phyloP scores from a whole-genome alignment of 2,888 invertebrate species.

The Calliphora vomitoria region DNA sequence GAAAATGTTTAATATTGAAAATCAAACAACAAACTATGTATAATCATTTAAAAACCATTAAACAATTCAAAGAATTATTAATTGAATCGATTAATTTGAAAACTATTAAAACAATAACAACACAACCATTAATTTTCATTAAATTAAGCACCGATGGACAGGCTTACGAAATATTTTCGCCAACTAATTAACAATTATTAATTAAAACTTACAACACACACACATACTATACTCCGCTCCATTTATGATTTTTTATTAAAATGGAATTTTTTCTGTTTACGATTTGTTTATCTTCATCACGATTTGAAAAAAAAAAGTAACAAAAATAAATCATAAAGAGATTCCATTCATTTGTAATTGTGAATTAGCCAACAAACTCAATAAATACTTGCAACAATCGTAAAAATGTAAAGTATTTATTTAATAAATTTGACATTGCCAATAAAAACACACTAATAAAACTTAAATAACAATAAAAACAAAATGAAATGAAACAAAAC shows the following conservation, averaged over 20 bases:
- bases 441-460: conserved; percentile 40
- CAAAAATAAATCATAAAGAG: conserved; percentile 21
- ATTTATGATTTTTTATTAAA: conserved; percentile 45
- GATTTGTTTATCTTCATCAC: neutral
- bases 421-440: conserved; percentile 66
- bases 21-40: neutral
- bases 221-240: neutral
- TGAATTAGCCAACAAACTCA: conserved; percentile 16
- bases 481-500: conserved; percentile 12
- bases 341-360: neutral
- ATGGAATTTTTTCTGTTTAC: conserved; percentile 12
- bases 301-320: neutral
- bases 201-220: conserved; percentile 20
- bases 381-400: conserved; percentile 17
- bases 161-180: conserved; percentile 12
- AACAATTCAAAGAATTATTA: neutral
- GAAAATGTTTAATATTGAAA: too few relatives aligned
- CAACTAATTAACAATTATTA: conserved; percentile 23
- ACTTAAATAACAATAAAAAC: neutral
- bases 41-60: neutral
- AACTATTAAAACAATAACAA: neutral
- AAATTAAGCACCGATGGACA: neutral
- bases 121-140: conserved; percentile 36
- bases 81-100: conserved; percentile 17
- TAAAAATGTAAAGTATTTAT: conserved; percentile 28